A percentile compares a stretch with the other conserved stretches of the same genome.
Conservation (phyloP, 2,888 invertebrate species). For the Orthonychiurus folsomi region DNA sequence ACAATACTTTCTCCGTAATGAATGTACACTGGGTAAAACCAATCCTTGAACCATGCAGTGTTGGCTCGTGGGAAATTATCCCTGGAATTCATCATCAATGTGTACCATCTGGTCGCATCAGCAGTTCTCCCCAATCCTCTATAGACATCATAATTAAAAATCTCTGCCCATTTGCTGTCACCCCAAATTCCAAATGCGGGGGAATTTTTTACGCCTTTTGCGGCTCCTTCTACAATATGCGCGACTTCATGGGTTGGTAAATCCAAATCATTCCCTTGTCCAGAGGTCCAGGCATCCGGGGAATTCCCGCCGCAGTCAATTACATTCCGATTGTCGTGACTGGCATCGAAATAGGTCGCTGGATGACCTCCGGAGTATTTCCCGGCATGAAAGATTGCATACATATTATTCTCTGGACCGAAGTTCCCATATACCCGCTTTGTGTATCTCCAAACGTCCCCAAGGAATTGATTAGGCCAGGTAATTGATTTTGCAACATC, state of each 20-base stretch:
- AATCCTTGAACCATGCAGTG: conserved; percentile 28
- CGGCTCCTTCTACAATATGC: conserved; percentile 30
- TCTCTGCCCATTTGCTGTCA: conserved; percentile 28
- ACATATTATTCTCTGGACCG: conserved; percentile 16
- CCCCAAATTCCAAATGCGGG: conserved; percentile 33
- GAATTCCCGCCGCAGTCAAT: conserved; percentile 19
- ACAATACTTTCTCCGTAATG: conserved; percentile 12
- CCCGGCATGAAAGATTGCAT: conserved; percentile 22
- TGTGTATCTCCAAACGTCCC: conserved; percentile 19
- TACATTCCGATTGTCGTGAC: conserved; percentile 20
- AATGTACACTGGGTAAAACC: conserved; percentile 24
- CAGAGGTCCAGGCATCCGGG: conserved; percentile 17
- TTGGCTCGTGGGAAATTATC: conserved; percentile 22
- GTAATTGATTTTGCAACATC: conserved; percentile 19
- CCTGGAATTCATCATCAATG: conserved; percentile 8
- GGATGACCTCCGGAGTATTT: conserved; percentile 23
- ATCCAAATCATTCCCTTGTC: conserved; percentile 30
- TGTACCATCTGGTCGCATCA: conserved; percentile 19
- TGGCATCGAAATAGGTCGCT: conserved; percentile 19
- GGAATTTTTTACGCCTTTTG: conserved; percentile 24
- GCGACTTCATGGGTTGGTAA: conserved; percentile 29
- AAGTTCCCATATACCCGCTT: conserved; percentile 22
- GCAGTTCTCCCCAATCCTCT: conserved; percentile 7
- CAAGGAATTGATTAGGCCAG: conserved; percentile 21
- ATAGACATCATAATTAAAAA: conserved; percentile 22